These are phyloP conservation scores for Mormyrops boulengeri DNA, from an alignment of 2,797 vertebrate species.

Conservation along the genomic window DNA sequence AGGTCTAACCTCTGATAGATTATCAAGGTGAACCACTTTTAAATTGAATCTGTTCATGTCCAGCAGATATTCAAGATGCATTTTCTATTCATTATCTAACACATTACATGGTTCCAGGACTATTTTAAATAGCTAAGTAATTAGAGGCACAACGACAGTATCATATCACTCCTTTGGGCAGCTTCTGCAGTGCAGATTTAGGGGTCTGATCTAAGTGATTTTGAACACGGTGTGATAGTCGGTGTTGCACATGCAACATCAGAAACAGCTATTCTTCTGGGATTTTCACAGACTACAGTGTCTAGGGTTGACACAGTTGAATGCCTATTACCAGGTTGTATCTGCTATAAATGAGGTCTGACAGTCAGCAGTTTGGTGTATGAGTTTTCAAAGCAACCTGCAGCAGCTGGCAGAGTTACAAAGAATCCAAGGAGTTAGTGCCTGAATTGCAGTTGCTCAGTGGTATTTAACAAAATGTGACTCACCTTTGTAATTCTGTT, in stretches of 20 bases:
- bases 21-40: neutral
- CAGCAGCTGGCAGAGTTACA: neutral
- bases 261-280: neutral
- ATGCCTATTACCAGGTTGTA: neutral
- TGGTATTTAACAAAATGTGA: neutral
- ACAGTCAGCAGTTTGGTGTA: neutral
- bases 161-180: neutral
- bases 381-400: neutral
- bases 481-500: neutral
- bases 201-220: neutral
- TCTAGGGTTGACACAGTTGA: neutral
- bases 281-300: neutral
- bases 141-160: neutral
- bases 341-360: neutral
- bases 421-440: neutral
- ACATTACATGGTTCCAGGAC: neutral
- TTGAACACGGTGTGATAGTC: neutral
- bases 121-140: neutral
- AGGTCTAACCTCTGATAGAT: neutral
- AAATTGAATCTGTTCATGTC: neutral
- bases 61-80: neutral
- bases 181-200: neutral
- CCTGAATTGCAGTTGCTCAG: neutral
- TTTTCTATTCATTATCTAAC: slow-evolving; percentile 2
- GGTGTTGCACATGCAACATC: neutral